Evolutionary conservation across 2,113 vertebrate species (phyloP), one percentile per base, ranked within the genome.

Genomic region (Mormyrus lacerda): DNA sequence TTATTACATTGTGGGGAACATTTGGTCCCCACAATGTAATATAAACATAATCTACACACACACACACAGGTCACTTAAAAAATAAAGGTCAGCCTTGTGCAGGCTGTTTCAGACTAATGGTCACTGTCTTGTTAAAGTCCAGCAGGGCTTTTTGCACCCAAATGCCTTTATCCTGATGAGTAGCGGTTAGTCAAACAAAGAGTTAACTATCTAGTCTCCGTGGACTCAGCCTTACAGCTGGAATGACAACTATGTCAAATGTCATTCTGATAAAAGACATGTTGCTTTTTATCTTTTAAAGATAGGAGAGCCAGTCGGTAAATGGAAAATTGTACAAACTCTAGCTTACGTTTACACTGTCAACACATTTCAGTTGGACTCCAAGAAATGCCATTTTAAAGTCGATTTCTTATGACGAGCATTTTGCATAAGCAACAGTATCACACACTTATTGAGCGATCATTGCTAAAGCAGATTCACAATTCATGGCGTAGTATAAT

Each of bases 241-340:
- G 89, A 90, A 90, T 89, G 88, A 84, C 76, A 90, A 58, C 88
- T 76, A 89, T 88, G 88, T 90, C 85, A 91, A 89, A 69, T 73
- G 73, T 90, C 89, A 88, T 45, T 27, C 39, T 88, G 88, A 91
- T 89, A 89, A 84, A 89, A 90, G 48, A 89, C 88, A 89, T 69
- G 79, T 35, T 89, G 44, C 89, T 89, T 82, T 83, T 89, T 91
- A 85, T 90, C 90, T 89, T 85, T 39, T 9, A 45, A 55, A 89
- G 91, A 90, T 89, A 88, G 73, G 88, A 55, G 88, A 47, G 42
- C 27, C 55, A 39, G 61, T 90, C 24, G 58, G 13, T 47, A 58
- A 84, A 88, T 88, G 86, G 21, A 88, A 83, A 90, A 53, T 87
- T 87, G 42, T 79, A 82, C 24, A 21, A 13, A 44, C 35, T 31